Base-by-base conservation (phyloP, 2,113 vertebrate species). In the Muntiacus reevesi region DNA sequence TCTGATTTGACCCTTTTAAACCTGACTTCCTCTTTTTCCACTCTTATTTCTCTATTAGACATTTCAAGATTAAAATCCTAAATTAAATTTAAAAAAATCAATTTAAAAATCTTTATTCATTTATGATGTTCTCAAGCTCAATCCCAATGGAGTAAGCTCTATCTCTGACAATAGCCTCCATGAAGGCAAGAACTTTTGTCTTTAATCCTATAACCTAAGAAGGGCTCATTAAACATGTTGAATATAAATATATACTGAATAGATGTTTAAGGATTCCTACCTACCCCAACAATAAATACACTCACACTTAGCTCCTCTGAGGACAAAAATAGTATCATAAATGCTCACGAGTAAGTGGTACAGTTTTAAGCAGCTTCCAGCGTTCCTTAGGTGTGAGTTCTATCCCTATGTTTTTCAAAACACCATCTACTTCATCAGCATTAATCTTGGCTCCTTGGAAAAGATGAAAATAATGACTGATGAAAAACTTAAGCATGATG, bases 331-430 rank as follows among this genome's bases (percentile, higher is more conserved):
- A 2, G 28, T 40, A 94, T 74, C 8, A 30, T 83, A 84, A 98
- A 90, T 67, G 59, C 98, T 95, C n/a, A 98, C 97, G 91, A 67
- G 94, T 97, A 84, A 95, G 1, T n/a, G 98, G 92, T 50, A 97
- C n/a, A 57, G 84, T 89, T 94, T 89, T 97, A 43, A 96, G 43
- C 16, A 97, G 94, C 7, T 96, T 47, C 82, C 98, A 89, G 28
- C 19, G 43, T 67, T 97, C 95, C 74, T 97, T 93, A n/a, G 74
- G 89, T 25, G 87, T 97, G 85, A 98, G 91, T 78, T 81, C 54
- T 89, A 98, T 14, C 11, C 97, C 98, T 36, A 95, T 92, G 59
- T 50, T 71, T 87, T 89, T 86, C 85, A 98, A 92, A 84, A 87
- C 3, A 28, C 14, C 36, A 78, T 36, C 47, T 64, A 98, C 4